Percentiles rank a stretch among this genome's conserved stretches.
Evolutionary conservation across 2,113 vertebrate genomes (phyloP).

Genomic region (Mugil cephalus): DNA sequence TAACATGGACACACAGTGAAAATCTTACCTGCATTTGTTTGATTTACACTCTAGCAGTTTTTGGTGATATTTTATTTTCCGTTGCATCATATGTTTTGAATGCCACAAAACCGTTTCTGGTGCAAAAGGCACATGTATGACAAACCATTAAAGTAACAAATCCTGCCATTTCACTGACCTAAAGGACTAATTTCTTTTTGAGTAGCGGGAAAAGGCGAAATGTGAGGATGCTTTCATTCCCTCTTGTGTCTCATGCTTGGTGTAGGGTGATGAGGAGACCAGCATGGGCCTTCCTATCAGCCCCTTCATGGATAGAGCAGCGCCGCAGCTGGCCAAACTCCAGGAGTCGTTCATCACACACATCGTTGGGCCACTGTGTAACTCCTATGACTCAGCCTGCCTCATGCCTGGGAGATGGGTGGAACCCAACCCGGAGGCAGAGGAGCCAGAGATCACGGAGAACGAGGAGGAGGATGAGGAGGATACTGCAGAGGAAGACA

Average conservation of each 20-base stretch:
- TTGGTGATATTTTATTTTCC: not conserved
- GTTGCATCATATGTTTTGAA: not conserved
- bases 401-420: constrained; percentile 96
- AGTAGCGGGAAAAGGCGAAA: not conserved
- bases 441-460: constrained; percentile 85
- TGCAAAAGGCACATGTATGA: too few species aligned
- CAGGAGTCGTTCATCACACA: constrained; percentile 99
- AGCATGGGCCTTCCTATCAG: constrained; percentile 95
- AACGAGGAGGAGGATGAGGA: constrained; percentile 77
- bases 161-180: not conserved
- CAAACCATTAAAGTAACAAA: not conserved
- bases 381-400: constrained; percentile 93
- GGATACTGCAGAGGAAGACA: constrained; percentile 85
- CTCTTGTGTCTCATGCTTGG: constrained; percentile 9
- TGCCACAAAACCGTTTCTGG: too few species aligned
- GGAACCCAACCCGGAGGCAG: constrained; percentile 85
- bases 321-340: constrained; percentile 95
- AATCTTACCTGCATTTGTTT: not conserved
- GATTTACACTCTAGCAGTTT: not conserved
- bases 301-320: constrained; percentile 97
- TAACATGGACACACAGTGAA: not conserved
- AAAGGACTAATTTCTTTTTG: not conserved
- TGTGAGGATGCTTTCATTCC: too few species aligned
- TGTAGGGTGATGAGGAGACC: constrained; percentile 95
- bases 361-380: constrained; percentile 96